Base-by-base conservation (phyloP, 2,113 vertebrate genomes). In the Psephotus haematonotus region DNA sequence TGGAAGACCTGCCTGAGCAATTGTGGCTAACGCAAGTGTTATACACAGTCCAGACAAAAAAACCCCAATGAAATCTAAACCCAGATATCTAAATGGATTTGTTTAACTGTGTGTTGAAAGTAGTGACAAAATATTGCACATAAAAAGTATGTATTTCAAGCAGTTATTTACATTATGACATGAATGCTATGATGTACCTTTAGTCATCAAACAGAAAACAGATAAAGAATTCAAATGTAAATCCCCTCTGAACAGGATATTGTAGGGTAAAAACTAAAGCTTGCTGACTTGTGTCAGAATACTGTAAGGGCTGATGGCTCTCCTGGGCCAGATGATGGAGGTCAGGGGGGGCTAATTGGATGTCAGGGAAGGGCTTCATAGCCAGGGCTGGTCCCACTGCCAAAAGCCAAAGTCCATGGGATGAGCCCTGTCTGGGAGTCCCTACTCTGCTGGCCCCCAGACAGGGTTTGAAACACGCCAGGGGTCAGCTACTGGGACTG, bases 341-440 rank as follows among this genome's bases (percentile, higher is more conserved):
- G 5, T 1, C 1, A 68, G 53, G 17, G 2, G 2, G 2, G 9
- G 4, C 0, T 74, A 14, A 12, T 1, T 10, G 9, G 2, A 13
- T 35, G n/a, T 22, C 41, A 91, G 19, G 7, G 13, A 4, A 67
- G 4, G 4, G 2, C 19, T 57, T 23, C 3, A 0, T 3, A 3
- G 29, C 14, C 11, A 74, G 22, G 27, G 7, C 10, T 5, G 0
- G 14, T 78, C 33, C 33, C 17, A 24, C 12, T 7, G 1, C 7
- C 17, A 43, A 70, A 88, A 82, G 17, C 6, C 35, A 82, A 33
- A 88, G 35, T 1, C 11, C 28, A 5, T 28, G 24, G 4, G 11
- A 60, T 5, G 8, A 28, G 18, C 5, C 2, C 22, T 59, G 31
- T 2, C 11, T 74, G 31, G 11, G 20, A 76, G 17, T 41, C 19